Evolutionary conservation across 53 echinoderm and acorn worm genomes (phyloP).

Genomic region (Hippasteria phrygiana): DNA sequence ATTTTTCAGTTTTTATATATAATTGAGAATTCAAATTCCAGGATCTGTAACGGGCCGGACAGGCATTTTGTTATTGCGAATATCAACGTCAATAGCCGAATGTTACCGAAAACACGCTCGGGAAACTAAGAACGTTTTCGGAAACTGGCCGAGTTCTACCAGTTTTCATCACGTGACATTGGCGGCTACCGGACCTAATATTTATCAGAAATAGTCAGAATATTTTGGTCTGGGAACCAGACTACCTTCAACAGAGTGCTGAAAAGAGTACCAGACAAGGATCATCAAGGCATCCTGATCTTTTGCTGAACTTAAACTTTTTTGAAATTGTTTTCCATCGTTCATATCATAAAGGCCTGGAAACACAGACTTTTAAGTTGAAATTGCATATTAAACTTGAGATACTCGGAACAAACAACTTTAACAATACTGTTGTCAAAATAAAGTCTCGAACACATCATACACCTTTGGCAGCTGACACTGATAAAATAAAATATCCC

Average conservation of each 20-base stretch:
- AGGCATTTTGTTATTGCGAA: too few relatives aligned
- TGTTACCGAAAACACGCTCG: too few relatives aligned
- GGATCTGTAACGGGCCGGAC: too few relatives aligned
- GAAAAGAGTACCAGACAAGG: neutral
- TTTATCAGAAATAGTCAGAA: too few relatives aligned
- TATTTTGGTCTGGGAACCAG: neutral
- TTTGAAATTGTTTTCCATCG: conserved; percentile 35
- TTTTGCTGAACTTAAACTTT: neutral
- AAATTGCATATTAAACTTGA: conserved; percentile 61
- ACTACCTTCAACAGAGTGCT: neutral
- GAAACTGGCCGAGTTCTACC: too few relatives aligned
- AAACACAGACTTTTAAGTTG: neutral
- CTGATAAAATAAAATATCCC: neutral
- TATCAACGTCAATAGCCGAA: too few relatives aligned
- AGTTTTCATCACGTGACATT: too few relatives aligned
- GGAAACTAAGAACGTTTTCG: too few relatives aligned
- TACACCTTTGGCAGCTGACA: neutral
- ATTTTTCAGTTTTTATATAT: too few relatives aligned
- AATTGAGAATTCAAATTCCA: too few relatives aligned
- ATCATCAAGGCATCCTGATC: neutral
- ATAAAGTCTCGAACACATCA: conserved; percentile 21
- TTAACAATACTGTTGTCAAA: conserved; percentile 6
- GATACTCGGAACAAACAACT: neutral
- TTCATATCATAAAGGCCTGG: conserved; percentile 28
- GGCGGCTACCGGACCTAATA: too few relatives aligned